A percentile compares a stretch with the other conserved stretches of the same genome.
Conservation (phyloP, 2,797 vertebrate species). For the Phataginus tricuspis region DNA sequence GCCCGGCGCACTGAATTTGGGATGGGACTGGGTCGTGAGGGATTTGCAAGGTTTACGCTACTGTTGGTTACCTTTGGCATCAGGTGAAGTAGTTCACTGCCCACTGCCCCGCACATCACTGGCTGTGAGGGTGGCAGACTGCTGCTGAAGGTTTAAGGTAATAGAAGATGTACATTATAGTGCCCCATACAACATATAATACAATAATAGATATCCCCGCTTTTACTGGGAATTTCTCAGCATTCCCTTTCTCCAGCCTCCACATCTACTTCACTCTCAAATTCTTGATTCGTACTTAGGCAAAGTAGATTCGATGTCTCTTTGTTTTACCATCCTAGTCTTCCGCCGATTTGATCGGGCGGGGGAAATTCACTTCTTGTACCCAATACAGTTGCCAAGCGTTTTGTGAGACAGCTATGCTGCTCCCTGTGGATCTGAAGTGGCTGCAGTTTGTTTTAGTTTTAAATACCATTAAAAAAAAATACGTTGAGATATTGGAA, state of each 20-base stretch:
- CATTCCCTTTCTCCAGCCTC: background rate
- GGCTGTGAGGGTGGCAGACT: too few relatives aligned
- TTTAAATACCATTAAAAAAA: background rate
- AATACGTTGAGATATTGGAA: background rate
- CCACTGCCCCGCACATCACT: too few relatives aligned
- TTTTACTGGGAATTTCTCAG: background rate
- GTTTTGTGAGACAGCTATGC: background rate
- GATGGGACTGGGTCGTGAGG: rapidly evolving
- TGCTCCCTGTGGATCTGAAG: background rate
- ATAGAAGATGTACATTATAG: background rate
- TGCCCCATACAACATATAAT: rapidly evolving
- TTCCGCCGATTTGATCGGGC: background rate
- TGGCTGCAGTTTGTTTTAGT: background rate
- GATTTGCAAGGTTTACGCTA: background rate
- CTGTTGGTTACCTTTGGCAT: background rate
- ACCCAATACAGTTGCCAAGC: background rate
- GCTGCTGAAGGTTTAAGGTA: background rate
- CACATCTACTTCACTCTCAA: background rate
- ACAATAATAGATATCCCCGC: background rate
- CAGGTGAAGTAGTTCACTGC: background rate
- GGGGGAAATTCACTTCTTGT: background rate
- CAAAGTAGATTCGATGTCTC: background rate
- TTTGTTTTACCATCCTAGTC: background rate
- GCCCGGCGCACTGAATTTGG: too few relatives aligned
- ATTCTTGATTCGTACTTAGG: background rate